Conservation (phyloP, 2,113 vertebrate species). For the Heliornis fulica region DNA sequence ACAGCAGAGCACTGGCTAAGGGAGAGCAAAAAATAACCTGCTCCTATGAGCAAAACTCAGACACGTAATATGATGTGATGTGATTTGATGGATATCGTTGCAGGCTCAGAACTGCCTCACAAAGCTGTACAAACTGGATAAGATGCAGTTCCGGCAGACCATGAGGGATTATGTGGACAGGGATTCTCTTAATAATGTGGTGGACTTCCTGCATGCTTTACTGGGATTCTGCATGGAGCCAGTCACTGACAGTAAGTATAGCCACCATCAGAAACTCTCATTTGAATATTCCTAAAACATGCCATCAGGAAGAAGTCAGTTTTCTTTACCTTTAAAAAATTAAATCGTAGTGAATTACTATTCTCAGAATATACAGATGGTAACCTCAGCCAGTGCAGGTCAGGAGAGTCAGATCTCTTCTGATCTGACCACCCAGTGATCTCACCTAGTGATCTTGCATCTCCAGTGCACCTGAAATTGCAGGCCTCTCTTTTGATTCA, state of each 20-base stretch:
- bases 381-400: neutral
- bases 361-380: neutral
- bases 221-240: conserved; percentile 99
- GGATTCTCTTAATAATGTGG: conserved; percentile 98
- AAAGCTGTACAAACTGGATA: conserved; percentile 95
- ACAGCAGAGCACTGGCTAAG: neutral
- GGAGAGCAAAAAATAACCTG: neutral
- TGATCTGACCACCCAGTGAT: neutral
- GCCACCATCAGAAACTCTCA: neutral
- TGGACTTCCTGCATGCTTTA: conserved; percentile 98
- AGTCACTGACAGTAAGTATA: conserved; percentile 94
- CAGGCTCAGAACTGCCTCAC: conserved; percentile 97
- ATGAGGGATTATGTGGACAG: conserved; percentile 98
- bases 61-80: conserved; percentile 19
- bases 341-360: neutral
- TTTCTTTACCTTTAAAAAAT: neutral
- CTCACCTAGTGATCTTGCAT: neutral
- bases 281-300: neutral
- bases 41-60: neutral
- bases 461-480: neutral
- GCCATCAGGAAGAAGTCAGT: neutral
- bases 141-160: conserved; percentile 94
- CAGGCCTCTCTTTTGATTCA: neutral
- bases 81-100: conserved; percentile 53
- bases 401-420: neutral